A percentile compares a stretch with the other conserved stretches of the same genome.
Conservation (phyloP, 2,888 invertebrate genomes). For the Gasteruption jaculator region DNA sequence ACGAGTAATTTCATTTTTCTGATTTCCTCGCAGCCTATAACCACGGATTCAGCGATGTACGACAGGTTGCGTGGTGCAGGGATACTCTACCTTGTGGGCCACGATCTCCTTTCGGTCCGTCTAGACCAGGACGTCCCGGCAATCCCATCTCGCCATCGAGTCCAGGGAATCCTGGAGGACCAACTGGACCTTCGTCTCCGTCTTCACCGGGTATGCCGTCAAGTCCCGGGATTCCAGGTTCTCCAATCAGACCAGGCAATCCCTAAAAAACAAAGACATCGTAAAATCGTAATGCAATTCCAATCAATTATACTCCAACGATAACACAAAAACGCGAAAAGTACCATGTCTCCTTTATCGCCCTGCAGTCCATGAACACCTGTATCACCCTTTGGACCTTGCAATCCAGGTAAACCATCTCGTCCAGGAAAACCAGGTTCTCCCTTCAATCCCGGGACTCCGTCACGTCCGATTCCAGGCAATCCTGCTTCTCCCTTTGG, state of each 20-base stretch:
- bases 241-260: conserved; percentile 55
- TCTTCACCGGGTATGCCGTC: conserved; percentile 61
- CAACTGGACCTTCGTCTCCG: conserved; percentile 62
- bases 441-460: conserved; percentile 53
- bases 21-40: too few species aligned
- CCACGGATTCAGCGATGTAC: not conserved
- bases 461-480: conserved; percentile 49
- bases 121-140: conserved; percentile 56
- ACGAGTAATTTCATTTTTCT: not conserved
- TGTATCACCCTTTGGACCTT: conserved; percentile 62
- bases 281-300: not conserved
- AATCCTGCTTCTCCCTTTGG: conserved; percentile 58
- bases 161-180: conserved; percentile 65
- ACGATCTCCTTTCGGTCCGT: conserved; percentile 58
- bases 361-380: conserved; percentile 62
- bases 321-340: conserved; percentile 44
- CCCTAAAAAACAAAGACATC: conserved; percentile 52
- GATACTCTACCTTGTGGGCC: conserved; percentile 47
- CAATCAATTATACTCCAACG: conserved; percentile 1
- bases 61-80: not conserved
- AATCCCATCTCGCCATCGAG: conserved; percentile 67
- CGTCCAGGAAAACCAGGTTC: conserved; percentile 53
- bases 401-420: conserved; percentile 56
- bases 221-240: conserved; percentile 60
- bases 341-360: conserved; percentile 55